Conservation (phyloP, 2,113 vertebrate species). For the Oriolus oriolus region DNA sequence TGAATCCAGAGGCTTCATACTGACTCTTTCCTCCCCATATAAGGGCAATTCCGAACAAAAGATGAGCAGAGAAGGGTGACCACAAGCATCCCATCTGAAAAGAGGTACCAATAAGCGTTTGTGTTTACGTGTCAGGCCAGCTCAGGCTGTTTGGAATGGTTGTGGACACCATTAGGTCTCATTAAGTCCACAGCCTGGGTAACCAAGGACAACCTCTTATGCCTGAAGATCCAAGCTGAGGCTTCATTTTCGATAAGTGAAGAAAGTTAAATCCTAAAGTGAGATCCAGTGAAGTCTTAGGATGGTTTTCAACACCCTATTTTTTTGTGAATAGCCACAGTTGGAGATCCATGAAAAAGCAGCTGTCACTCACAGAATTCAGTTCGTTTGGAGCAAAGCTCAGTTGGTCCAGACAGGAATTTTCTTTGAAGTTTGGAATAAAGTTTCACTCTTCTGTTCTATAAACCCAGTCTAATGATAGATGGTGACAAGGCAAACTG, state of each 20-base stretch:
- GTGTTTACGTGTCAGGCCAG: neutral
- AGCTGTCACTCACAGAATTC: neutral
- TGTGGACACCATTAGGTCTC: neutral
- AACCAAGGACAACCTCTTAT: neutral
- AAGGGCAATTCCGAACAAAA: neutral
- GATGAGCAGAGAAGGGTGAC: neutral
- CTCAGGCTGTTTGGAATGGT: neutral
- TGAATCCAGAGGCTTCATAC: rapidly evolving
- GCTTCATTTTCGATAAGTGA: neutral
- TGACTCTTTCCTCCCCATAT: neutral
- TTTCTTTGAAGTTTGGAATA: neutral
- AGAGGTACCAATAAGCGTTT: neutral
- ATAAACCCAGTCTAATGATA: neutral
- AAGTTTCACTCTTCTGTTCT: neutral
- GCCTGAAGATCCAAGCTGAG: neutral
- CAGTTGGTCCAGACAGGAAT: neutral
- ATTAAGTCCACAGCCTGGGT: neutral
- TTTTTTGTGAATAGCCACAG: neutral
- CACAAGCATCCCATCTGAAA: neutral
- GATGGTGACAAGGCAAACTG: neutral
- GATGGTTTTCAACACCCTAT: neutral
- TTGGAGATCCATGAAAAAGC: neutral
- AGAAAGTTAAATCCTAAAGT: neutral
- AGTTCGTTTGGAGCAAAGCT: neutral
- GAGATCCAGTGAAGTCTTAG: neutral